Percentiles rank a stretch among this genome's conserved stretches.
Evolutionary conservation across 2,113 vertebrate genomes (phyloP).

Genomic region (Pipra filicauda): DNA sequence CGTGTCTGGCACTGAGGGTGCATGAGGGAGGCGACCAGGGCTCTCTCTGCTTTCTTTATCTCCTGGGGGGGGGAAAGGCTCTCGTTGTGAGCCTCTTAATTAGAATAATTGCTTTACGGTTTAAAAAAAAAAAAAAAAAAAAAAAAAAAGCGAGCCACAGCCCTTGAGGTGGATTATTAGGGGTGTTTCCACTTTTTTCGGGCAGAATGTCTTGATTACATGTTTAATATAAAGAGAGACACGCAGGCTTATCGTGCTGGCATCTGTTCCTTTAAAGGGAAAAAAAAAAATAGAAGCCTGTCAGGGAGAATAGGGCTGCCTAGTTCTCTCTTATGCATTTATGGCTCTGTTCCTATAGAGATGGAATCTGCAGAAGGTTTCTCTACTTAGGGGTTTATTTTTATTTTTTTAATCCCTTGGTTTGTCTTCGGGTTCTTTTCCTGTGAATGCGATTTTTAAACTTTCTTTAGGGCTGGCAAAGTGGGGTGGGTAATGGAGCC

Average conservation of each 20-base stretch:
- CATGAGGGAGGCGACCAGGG: conserved; percentile 11
- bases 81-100: conserved; percentile 6
- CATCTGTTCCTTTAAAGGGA: conserved; percentile 63
- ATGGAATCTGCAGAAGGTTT: conserved; percentile 39
- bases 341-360: conserved; percentile 54
- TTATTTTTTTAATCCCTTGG: not conserved
- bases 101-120: conserved; percentile 20
- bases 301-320: conserved; percentile 40
- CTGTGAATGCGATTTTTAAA: conserved; percentile 18
- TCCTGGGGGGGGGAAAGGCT: not conserved
- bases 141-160: not conserved
- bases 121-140: not conserved
- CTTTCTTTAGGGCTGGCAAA: conserved; percentile 1
- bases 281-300: conserved; percentile 21
- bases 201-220: not conserved
- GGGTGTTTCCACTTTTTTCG: conserved; percentile 1
- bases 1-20: not conserved
- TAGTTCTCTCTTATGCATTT: conserved; percentile 17
- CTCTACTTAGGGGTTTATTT: not conserved
- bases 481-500: conserved; percentile 30
- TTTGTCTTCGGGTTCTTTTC: not conserved
- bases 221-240: not conserved
- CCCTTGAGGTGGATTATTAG: not conserved
- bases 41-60: not conserved
- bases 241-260: conserved; percentile 7